Conservation (phyloP, 2,797 vertebrate species). For the Neopelma chrysocephalum region DNA sequence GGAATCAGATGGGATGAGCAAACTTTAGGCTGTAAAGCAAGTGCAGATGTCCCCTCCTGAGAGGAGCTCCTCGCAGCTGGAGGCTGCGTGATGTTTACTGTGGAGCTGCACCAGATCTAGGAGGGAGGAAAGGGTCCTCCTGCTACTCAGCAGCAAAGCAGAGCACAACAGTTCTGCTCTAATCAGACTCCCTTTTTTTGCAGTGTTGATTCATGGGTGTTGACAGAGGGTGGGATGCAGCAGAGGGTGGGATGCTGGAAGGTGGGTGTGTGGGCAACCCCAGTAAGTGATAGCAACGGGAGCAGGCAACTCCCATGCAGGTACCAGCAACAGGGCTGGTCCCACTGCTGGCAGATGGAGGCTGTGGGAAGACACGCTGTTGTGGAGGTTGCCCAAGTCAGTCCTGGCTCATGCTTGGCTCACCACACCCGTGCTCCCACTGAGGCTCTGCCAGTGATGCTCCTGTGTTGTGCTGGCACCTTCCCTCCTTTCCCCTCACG, state of each 20-base stretch:
- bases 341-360: fast-evolving
- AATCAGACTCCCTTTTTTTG: background rate
- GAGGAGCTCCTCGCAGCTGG: background rate
- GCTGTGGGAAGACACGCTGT: background rate
- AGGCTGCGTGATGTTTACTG: fast-evolving
- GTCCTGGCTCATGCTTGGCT: fast-evolving
- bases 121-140: background rate
- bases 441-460: fast-evolving
- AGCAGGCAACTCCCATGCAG: fast-evolving
- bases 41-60: background rate
- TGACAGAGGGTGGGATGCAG: background rate
- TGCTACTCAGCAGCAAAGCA: background rate
- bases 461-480: background rate
- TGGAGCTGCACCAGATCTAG: background rate
- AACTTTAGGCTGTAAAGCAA: background rate
- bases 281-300: background rate
- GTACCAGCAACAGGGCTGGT: background rate
- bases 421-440: fast-evolving
- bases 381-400: background rate
- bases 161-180: background rate
- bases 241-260: background rate
- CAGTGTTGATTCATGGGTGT: fast-evolving
- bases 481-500: background rate
- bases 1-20: background rate
- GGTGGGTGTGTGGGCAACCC: background rate